These are phyloP conservation scores for Hyposoter dolosus DNA, from an alignment of 2,888 invertebrate genomes.

Conservation along the genomic window DNA sequence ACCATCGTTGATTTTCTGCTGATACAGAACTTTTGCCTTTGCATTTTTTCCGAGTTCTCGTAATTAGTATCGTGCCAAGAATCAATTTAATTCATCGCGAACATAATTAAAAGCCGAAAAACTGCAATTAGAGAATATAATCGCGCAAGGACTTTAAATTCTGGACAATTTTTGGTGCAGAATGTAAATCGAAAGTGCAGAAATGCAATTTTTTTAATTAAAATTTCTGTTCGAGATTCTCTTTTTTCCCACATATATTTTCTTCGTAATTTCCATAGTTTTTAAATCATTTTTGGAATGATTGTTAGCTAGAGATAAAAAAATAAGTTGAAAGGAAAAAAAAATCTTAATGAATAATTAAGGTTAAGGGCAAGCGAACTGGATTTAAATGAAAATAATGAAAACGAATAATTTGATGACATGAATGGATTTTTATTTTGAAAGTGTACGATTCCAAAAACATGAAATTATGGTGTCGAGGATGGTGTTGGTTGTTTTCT, in stretches of 20 bases:
- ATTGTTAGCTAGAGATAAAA: background rate
- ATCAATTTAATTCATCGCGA: background rate
- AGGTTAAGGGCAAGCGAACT: background rate
- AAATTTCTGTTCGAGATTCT: background rate
- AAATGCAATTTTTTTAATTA: background rate
- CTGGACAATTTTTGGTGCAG: too few relatives aligned
- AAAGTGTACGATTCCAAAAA: conserved; percentile 47
- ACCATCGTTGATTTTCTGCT: background rate
- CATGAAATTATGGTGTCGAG: conserved; percentile 39
- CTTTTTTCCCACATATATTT: background rate
- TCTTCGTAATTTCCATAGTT: background rate
- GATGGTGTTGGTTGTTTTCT: conserved; percentile 17
- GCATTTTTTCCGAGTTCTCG: background rate
- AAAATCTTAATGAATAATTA: background rate
- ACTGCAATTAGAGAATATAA: too few relatives aligned
- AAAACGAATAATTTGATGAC: conserved; percentile 36
- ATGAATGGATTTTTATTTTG: conserved; percentile 46
- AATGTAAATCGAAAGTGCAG: background rate
- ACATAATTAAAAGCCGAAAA: too few relatives aligned
- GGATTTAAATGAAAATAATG: background rate
- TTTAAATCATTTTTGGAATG: background rate
- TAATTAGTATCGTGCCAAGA: background rate
- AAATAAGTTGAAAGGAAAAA: background rate
- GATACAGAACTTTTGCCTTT: background rate
- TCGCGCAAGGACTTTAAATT: too few relatives aligned